Evolutionary conservation across 1,140 invertebrate species (phyloP), one percentile per base, ranked within the genome.

Genomic region (Idris sp.): DNA sequence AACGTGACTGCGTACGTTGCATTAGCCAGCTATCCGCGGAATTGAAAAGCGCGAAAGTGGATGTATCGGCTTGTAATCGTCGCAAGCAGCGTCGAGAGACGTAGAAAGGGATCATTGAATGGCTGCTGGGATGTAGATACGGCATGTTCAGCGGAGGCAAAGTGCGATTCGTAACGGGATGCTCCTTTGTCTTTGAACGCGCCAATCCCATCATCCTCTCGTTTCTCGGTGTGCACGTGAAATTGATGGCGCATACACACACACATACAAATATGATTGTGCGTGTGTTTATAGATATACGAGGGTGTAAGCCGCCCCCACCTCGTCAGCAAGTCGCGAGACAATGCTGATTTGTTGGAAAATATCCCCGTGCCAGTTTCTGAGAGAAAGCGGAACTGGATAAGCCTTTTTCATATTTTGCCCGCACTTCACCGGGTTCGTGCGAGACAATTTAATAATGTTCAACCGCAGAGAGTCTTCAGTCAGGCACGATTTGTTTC

Each of bases 61-160:
- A 84, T 83, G 82, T 84, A 85, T 85, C 84, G 83, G 83, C 62
- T 78, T 78, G 80, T 84, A 84, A 85, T 85, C 82, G 82, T 76
- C 74, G 71, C 61, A 67, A 46, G 74, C 14, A 13, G 40, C 43
- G 36, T 19, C 43, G 61, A 64, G 61, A 65, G 64, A 51, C 54
- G 65, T 30, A 72, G 71, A 78, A 82, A 82, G 80, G 77, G 78
- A 81, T 59, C 61, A 62, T 73, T 84, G 83, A 84, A 84, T 84
- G 83, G 77, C 78, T 49, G 49, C 54, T 58, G 83, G 84, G 83
- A 84, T 85, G 83, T 82, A 86, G 85, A 87, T 87, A 87, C 77
- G 83, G 80, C 85, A 86, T 86, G 85, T 83, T 83, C 76, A 69
- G n/a, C n/a, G 71, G 64, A 40, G 41, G 72, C 74, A 65, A 74